A percentile compares a stretch with the other conserved stretches of the same genome.
These are phyloP conservation scores for Eretmochelys imbricata DNA, from an alignment of 2,113 vertebrate species.

Conservation along the genomic window DNA sequence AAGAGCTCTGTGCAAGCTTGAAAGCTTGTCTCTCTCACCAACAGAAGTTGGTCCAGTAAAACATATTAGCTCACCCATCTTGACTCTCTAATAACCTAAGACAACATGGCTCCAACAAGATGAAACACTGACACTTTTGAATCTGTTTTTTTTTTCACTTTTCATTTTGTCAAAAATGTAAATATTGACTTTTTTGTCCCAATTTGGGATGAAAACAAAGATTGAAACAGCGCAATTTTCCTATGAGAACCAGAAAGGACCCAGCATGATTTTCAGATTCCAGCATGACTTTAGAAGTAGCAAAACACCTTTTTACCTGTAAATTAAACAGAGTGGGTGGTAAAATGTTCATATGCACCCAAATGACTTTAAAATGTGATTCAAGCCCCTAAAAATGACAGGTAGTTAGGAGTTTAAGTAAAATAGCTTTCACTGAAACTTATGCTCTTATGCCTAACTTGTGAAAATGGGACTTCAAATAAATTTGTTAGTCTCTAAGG, in stretches of 20 bases:
- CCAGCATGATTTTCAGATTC: neutral
- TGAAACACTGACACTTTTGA: neutral
- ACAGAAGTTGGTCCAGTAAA: neutral
- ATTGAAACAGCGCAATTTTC: neutral
- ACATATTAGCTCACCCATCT: neutral
- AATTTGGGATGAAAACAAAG: neutral
- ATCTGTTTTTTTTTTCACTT: neutral
- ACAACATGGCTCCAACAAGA: neutral
- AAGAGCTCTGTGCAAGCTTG: neutral
- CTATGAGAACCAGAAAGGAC: neutral
- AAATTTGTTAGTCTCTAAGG: too few species aligned
- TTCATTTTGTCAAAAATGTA: neutral
- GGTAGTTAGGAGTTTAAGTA: neutral
- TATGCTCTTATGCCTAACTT: neutral
- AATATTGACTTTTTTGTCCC: neutral
- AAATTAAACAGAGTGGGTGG: neutral
- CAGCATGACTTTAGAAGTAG: neutral
- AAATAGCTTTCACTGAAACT: neutral
- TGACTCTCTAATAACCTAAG: neutral
- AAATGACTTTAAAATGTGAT: neutral
- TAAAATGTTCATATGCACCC: neutral
- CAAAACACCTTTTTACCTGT: neutral
- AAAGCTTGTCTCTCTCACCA: neutral
- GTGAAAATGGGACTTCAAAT: neutral
- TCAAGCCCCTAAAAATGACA: neutral